A percentile compares a stretch with the other conserved stretches of the same genome.
phyloP scores from a whole-genome alignment of 53 echinoderm and acorn worm species.

The Pentamera pediparva region DNA sequence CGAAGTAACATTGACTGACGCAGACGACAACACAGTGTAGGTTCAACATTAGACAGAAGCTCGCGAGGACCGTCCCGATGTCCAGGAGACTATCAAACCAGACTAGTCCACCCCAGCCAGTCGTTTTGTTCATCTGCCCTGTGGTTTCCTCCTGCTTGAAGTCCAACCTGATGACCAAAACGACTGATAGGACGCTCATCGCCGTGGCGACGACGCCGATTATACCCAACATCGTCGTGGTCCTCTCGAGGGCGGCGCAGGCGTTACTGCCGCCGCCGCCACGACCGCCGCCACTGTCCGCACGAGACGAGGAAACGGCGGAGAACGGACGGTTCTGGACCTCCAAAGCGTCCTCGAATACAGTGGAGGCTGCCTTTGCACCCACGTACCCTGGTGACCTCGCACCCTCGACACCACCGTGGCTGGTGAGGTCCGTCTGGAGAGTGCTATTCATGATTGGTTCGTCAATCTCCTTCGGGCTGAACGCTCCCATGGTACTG shows the following conservation, averaged over 20 bases:
- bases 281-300: not conserved
- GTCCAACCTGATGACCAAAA: constrained; percentile 67
- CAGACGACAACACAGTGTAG: constrained; percentile 79
- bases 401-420: too few relatives aligned
- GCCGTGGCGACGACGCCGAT: constrained; percentile 66
- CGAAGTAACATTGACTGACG: constrained; percentile 79
- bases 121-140: constrained; percentile 10
- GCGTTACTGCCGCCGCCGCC: constrained; percentile 27
- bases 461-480: too few relatives aligned
- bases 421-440: too few relatives aligned
- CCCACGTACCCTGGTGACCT: constrained; percentile 23
- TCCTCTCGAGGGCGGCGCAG: constrained; percentile 64
- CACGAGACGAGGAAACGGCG: constrained; percentile 1
- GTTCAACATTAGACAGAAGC: constrained; percentile 79
- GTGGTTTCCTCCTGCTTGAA: constrained; percentile 47
- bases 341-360: constrained; percentile 27
- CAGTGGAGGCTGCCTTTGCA: constrained; percentile 21
- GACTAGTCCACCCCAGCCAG: constrained; percentile 39
- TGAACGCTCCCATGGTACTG: too few relatives aligned
- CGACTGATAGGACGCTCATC: constrained; percentile 53
- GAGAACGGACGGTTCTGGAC: constrained; percentile 30
- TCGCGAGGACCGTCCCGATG: constrained; percentile 68
- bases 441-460: too few relatives aligned
- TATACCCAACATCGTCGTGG: constrained; percentile 63
- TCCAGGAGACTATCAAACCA: constrained; percentile 74